phyloP scores from a whole-genome alignment of 2,113 vertebrate species.

The Tamias sibiricus region DNA sequence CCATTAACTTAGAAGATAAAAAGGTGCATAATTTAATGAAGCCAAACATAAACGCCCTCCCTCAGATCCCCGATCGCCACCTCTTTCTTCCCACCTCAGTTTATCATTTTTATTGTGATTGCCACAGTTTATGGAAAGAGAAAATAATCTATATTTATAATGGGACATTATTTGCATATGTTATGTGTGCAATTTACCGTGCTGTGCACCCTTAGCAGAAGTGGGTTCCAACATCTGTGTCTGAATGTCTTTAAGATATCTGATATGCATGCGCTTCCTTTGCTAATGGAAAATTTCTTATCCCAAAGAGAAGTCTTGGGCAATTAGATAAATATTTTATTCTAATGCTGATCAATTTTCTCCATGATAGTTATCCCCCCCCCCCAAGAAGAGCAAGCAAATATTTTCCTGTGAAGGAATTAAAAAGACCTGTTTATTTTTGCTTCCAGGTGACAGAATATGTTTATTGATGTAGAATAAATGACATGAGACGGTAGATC shows the following conservation, averaged over 20 bases:
- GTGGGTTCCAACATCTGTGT: not conserved
- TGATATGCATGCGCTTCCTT: not conserved
- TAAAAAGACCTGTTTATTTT: not conserved
- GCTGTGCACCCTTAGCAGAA: not conserved
- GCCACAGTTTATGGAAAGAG: conserved; percentile 38
- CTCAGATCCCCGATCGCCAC: not conserved
- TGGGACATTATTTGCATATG: conserved; percentile 26
- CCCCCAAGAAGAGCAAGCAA: not conserved
- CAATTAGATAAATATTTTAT: conserved; percentile 46
- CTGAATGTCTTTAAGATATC: not conserved
- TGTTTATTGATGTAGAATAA: not conserved
- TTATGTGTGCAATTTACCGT: not conserved
- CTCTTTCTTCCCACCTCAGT: not conserved
- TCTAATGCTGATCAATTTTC: not conserved
- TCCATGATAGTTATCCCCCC: not conserved
- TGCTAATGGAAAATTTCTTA: not conserved
- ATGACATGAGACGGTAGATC: not conserved
- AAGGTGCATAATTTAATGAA: conserved; percentile 47
- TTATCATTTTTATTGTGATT: conserved; percentile 65
- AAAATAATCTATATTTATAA: conserved; percentile 53
- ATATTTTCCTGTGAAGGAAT: not conserved
- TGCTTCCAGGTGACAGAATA: not conserved
- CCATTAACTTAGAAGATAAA: conserved; percentile 59
- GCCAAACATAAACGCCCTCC: not conserved
- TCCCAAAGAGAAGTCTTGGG: conserved; percentile 23